These are phyloP conservation scores for Syngnathus floridae DNA, from an alignment of 2,113 vertebrate genomes.

Conservation along the genomic window DNA sequence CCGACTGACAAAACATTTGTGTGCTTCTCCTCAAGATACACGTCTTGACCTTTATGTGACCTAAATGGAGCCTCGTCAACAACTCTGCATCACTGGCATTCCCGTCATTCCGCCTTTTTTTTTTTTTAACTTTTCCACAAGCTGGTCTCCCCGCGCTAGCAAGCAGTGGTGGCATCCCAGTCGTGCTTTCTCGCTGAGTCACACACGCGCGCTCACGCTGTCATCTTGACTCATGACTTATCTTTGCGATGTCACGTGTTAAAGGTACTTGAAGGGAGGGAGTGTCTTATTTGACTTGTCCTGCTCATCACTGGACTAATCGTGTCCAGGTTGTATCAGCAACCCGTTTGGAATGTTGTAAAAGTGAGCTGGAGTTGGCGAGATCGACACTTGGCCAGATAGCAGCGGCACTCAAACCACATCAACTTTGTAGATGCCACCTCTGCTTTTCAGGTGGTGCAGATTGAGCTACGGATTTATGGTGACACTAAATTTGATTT, in stretches of 20 bases:
- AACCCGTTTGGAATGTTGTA: background rate
- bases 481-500: too few relatives aligned
- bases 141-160: slow-evolving; percentile 27
- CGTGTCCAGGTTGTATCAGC: background rate
- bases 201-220: background rate
- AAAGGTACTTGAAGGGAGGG: background rate
- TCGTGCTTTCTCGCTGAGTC: background rate
- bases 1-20: slow-evolving; percentile 17
- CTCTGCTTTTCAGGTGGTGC: background rate
- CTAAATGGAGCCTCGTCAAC: slow-evolving; percentile 26
- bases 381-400: background rate
- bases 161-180: background rate
- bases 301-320: background rate
- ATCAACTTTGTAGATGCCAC: background rate
- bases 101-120: slow-evolving; percentile 58
- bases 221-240: background rate
- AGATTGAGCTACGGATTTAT: background rate
- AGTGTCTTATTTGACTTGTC: background rate
- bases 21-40: slow-evolving; percentile 3
- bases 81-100: slow-evolving; percentile 60
- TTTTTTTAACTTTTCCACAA: slow-evolving; percentile 19
- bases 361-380: too few relatives aligned
- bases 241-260: background rate
- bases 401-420: background rate
- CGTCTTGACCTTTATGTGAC: slow-evolving; percentile 26